Conservation (phyloP, 2,797 vertebrate species). For the Phrynocephalus vlangalii region DNA sequence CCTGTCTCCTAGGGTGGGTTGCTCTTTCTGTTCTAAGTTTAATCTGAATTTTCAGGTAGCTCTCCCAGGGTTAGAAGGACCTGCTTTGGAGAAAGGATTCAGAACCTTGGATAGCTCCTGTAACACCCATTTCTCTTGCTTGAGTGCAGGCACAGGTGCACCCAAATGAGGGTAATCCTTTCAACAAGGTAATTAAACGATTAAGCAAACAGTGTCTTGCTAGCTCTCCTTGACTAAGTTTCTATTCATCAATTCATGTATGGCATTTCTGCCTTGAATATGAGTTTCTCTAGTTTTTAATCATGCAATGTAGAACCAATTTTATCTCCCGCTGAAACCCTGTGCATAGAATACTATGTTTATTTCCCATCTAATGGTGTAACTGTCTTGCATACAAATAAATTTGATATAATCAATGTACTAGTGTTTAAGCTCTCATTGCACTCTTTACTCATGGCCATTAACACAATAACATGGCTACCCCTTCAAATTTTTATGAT, state of each 20-base stretch:
- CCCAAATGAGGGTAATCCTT: too few relatives aligned
- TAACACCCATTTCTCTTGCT: too few relatives aligned
- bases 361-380: not conserved
- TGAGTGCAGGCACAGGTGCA: too few relatives aligned
- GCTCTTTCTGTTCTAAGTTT: too few relatives aligned
- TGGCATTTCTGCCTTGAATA: not conserved
- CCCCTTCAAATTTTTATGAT: not conserved
- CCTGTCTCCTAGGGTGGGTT: too few relatives aligned
- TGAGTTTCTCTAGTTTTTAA: not conserved
- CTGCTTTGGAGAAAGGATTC: too few relatives aligned
- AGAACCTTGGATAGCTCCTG: too few relatives aligned
- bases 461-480: not conserved
- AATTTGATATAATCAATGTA: not conserved
- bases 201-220: not conserved
- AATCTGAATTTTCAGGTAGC: too few relatives aligned
- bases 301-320: not conserved
- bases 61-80: too few relatives aligned
- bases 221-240: not conserved
- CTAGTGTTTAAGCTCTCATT: not conserved
- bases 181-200: not conserved
- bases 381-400: not conserved
- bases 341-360: not conserved
- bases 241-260: not conserved
- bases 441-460: not conserved
- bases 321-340: not conserved